phyloP scores from a whole-genome alignment of 1,140 invertebrate species.

The Ips nitidus region DNA sequence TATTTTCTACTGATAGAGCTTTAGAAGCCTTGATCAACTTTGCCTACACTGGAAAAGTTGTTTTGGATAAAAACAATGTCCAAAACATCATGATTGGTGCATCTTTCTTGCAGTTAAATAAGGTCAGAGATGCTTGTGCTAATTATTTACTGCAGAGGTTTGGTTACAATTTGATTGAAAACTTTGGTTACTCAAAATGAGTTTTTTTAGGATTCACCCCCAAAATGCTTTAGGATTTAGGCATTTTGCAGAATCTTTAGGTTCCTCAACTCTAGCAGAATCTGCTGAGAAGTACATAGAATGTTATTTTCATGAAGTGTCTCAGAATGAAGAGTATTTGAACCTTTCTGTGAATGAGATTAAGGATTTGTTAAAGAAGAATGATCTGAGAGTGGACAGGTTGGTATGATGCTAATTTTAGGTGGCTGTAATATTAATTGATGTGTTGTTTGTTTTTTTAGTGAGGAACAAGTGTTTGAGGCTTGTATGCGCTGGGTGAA shows the following conservation, averaged over 20 bases:
- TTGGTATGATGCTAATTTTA: conserved; percentile 39
- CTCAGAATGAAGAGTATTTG: conserved; percentile 77
- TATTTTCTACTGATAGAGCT: conserved; percentile 59
- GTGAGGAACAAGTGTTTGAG: conserved; percentile 78
- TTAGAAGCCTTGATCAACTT: conserved; percentile 84
- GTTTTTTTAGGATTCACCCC: conserved; percentile 69
- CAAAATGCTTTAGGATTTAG: conserved; percentile 84
- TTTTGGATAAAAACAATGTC: conserved; percentile 79
- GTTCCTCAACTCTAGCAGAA: conserved; percentile 70
- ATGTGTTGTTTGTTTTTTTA: conserved; percentile 31
- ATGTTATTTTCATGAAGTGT: conserved; percentile 80
- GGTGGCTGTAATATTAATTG: background rate
- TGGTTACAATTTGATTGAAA: background rate
- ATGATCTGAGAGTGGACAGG: conserved; percentile 77
- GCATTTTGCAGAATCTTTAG: conserved; percentile 80
- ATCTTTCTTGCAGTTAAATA: conserved; percentile 79
- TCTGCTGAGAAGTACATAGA: conserved; percentile 82
- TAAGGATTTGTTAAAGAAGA: conserved; percentile 71
- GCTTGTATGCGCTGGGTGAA: conserved; percentile 83
- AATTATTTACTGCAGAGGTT: conserved; percentile 74
- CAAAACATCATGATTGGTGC: conserved; percentile 86
- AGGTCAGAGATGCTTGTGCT: conserved; percentile 83
- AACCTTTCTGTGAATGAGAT: conserved; percentile 66
- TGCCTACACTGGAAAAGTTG: conserved; percentile 81
- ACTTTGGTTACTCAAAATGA: background rate